Conservation (phyloP, 2,113 vertebrate genomes). For the Zosterops lateralis region DNA sequence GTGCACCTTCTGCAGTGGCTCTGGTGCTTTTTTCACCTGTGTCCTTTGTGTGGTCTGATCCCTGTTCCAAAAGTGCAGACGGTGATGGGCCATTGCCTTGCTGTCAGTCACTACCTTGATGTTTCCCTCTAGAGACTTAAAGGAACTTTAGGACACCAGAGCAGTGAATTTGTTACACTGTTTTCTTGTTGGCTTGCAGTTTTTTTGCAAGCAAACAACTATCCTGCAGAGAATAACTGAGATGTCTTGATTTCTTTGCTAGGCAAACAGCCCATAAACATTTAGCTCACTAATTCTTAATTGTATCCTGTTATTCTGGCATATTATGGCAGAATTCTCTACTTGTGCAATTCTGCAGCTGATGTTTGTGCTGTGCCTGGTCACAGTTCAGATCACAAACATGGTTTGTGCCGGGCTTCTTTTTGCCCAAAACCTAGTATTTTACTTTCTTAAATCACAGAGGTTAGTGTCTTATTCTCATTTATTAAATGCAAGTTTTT, state of each 20-base stretch:
- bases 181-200: background rate
- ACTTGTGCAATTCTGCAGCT: background rate
- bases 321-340: background rate
- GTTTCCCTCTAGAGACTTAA: background rate
- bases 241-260: background rate
- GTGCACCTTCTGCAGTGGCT: background rate
- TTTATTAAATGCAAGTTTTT: background rate
- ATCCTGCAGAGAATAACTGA: background rate
- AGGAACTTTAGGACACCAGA: background rate
- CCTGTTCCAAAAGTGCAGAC: background rate
- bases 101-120: background rate
- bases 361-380: rapidly evolving
- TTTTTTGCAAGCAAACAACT: background rate
- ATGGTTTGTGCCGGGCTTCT: background rate
- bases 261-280: background rate
- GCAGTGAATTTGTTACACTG: rapidly evolving
- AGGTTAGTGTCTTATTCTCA: background rate
- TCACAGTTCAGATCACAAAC: rapidly evolving
- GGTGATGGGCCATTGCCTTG: background rate
- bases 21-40: background rate
- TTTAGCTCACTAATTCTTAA: background rate
- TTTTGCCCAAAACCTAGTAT: background rate
- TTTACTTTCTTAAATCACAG: background rate
- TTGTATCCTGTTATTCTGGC: background rate
- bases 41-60: background rate